These are phyloP conservation scores for Catagonus wagneri DNA, from an alignment of 2,113 vertebrate genomes.

Conservation along the genomic window DNA sequence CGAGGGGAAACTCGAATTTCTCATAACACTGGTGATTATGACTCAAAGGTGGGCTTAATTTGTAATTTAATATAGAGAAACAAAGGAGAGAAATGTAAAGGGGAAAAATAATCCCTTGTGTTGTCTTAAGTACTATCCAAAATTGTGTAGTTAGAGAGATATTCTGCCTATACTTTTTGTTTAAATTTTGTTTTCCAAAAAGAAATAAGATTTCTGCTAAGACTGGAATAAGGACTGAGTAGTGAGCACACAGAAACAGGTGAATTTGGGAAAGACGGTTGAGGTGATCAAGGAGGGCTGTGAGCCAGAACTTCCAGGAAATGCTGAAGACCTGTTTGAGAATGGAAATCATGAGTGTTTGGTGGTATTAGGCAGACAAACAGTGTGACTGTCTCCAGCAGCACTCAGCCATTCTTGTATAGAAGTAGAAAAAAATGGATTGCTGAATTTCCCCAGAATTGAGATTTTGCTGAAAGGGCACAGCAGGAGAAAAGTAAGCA, in stretches of 20 bases:
- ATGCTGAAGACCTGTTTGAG: background rate
- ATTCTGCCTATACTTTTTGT: background rate
- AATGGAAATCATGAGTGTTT: background rate
- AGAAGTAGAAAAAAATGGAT: background rate
- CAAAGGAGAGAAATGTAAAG: background rate
- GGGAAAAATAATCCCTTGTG: background rate
- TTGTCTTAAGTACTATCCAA: background rate
- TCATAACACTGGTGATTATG: background rate
- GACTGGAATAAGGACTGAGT: background rate
- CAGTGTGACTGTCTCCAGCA: background rate
- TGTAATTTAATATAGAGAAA: background rate
- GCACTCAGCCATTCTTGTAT: background rate
- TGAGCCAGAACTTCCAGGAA: background rate
- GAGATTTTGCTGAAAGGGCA: background rate
- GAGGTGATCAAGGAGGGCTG: background rate
- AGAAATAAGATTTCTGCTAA: background rate
- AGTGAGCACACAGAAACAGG: background rate
- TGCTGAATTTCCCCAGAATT: background rate
- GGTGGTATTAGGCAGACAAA: background rate
- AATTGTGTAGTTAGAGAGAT: background rate
- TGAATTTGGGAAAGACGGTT: background rate
- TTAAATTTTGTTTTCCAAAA: background rate
- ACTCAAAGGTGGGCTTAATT: background rate
- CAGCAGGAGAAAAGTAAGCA: background rate
- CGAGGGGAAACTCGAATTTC: background rate